Conservation (phyloP, 2,888 invertebrate genomes). For the Pachydiplax longipennis region DNA sequence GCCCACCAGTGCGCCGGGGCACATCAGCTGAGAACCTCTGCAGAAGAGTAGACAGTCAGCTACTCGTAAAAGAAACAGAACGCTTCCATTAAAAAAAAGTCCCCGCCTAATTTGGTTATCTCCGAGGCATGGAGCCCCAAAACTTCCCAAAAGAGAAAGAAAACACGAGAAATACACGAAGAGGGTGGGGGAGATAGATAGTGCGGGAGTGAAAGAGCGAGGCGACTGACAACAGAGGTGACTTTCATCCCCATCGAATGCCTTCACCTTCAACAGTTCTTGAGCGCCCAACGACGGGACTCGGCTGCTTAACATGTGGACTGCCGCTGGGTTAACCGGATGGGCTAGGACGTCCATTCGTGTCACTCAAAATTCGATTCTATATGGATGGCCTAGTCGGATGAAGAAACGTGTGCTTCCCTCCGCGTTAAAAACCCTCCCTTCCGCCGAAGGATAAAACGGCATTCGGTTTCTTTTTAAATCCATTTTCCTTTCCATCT, state of each 20-base stretch:
- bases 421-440: not conserved
- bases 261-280: not conserved
- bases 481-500: not conserved
- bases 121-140: no score
- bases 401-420: not conserved
- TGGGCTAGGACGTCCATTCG: constrained; percentile 7
- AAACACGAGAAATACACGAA: not conserved
- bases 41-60: no score
- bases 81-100: no score
- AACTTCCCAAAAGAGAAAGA: not conserved
- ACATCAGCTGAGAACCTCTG: no score
- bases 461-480: not conserved
- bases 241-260: not conserved
- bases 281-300: not conserved
- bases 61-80: no score
- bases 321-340: not conserved
- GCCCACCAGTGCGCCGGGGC: no score
- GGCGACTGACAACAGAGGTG: constrained; percentile 13
- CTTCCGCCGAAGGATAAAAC: not conserved
- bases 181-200: not conserved
- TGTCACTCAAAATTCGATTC: constrained; percentile 18
- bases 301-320: not conserved
- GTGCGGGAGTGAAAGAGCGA: not conserved
- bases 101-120: no score
- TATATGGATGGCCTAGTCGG: constrained; percentile 28